Conservation (phyloP, 2,888 invertebrate genomes). For the Tenthredo notha region DNA sequence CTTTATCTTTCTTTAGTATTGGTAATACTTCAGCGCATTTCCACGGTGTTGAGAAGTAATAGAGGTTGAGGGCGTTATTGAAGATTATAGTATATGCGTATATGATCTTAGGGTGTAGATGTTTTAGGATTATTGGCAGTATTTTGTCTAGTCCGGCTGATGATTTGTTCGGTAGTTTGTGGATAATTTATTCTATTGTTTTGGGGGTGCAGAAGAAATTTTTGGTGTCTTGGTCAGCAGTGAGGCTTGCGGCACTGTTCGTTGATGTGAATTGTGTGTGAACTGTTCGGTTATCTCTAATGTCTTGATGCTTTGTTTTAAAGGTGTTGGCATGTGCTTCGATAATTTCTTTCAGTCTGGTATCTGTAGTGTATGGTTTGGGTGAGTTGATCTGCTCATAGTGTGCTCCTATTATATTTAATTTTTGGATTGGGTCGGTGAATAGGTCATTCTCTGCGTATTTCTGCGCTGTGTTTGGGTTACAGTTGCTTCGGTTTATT, state of each 20-base stretch:
- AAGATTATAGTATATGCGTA: constrained; percentile 52
- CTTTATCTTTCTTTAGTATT: constrained; percentile 48
- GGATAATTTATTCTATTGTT: constrained; percentile 53
- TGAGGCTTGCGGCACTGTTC: constrained; percentile 35
- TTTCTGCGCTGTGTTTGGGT: not conserved
- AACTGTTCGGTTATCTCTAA: constrained; percentile 41
- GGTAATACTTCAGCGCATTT: constrained; percentile 54
- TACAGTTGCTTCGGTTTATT: not conserved
- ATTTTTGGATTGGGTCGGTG: not conserved
- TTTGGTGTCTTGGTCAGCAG: constrained; percentile 17
- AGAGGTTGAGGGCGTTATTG: constrained; percentile 54
- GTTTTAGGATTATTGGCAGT: constrained; percentile 56
- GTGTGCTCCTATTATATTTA: constrained; percentile 52
- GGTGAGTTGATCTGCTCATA: constrained; percentile 50
- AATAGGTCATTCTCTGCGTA: constrained; percentile 6
- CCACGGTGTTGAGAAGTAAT: constrained; percentile 55
- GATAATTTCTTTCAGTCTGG: not conserved
- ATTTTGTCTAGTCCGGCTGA: constrained; percentile 57
- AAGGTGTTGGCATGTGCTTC: not conserved
- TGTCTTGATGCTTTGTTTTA: constrained; percentile 42
- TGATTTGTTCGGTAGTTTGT: constrained; percentile 56
- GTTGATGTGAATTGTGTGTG: constrained; percentile 28
- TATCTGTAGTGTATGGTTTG: constrained; percentile 21
- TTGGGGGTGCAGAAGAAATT: not conserved
- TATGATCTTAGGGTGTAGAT: constrained; percentile 50